Evolutionary conservation across 2,113 vertebrate species (phyloP).

Genomic region (Gobio gobio): DNA sequence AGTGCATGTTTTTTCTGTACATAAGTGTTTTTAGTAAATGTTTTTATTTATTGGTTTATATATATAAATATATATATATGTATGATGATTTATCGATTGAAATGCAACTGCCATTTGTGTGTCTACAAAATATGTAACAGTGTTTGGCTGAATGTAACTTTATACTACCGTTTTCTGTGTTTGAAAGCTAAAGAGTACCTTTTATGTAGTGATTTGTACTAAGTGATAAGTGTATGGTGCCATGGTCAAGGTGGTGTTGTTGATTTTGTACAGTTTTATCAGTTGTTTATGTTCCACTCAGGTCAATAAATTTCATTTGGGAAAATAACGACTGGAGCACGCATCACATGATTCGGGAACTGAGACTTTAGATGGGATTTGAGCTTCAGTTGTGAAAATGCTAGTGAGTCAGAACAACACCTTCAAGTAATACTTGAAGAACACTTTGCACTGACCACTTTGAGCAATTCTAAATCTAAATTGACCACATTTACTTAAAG

Average conservation of each 20-base stretch:
- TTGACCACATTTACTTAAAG: background rate
- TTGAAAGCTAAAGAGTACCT: conserved; percentile 68
- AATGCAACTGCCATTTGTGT: conserved; percentile 42
- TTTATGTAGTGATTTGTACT: conserved; percentile 76
- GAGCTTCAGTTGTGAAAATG: background rate
- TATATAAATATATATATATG: background rate
- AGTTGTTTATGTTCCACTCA: conserved; percentile 80
- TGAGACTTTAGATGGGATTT: background rate
- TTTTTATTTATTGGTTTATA: conserved; percentile 60
- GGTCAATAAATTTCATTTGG: conserved; percentile 82
- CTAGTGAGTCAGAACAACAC: background rate
- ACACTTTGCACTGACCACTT: background rate
- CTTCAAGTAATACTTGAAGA: background rate
- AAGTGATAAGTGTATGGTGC: conserved; percentile 68
- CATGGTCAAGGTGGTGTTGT: conserved; percentile 69
- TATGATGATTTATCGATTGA: conserved; percentile 33
- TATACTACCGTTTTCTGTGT: conserved; percentile 83
- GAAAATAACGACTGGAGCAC: conserved; percentile 8
- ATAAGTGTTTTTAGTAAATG: conserved; percentile 58
- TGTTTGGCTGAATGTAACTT: conserved; percentile 85
- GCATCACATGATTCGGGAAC: background rate
- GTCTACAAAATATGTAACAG: conserved; percentile 44
- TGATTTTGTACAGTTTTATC: conserved; percentile 80
- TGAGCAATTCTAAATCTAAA: background rate
- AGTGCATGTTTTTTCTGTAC: conserved; percentile 69